Conservation (phyloP, 2,888 invertebrate genomes). For the Nyleta sp. region DNA sequence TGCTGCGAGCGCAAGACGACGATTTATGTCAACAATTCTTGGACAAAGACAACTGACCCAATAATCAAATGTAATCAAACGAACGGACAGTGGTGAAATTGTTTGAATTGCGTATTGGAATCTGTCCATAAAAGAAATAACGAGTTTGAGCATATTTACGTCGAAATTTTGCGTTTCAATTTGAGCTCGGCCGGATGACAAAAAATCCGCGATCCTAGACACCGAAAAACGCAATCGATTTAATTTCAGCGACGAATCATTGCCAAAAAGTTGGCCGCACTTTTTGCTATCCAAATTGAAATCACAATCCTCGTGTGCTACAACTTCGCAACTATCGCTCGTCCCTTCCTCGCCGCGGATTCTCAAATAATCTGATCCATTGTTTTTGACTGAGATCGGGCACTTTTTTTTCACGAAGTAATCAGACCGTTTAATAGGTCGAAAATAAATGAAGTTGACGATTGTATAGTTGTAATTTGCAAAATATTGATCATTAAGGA, state of each 20-base stretch:
- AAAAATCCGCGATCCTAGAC: too few species aligned
- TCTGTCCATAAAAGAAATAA: constrained; percentile 25
- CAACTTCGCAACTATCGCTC: constrained; percentile 54
- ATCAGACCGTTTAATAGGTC: not conserved
- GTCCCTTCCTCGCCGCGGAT: constrained; percentile 15
- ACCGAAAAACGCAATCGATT: too few species aligned
- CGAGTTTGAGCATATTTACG: constrained; percentile 10
- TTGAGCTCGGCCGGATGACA: too few species aligned
- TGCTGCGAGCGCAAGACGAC: constrained; percentile 32
- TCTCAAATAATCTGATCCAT: constrained; percentile 52
- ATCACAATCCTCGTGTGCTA: constrained; percentile 58
- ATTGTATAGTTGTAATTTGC: too few species aligned
- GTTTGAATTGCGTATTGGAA: constrained; percentile 19
- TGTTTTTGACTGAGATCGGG: constrained; percentile 28
- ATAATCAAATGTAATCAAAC: constrained; percentile 43
- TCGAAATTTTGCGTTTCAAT: not conserved
- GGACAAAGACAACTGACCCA: constrained; percentile 44
- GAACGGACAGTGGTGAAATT: constrained; percentile 27
- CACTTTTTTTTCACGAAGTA: constrained; percentile 3
- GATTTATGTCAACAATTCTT: constrained; percentile 52
- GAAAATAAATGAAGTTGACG: too few species aligned
- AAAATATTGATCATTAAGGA: too few species aligned
- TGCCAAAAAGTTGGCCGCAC: constrained; percentile 52
- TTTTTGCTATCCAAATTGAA: constrained; percentile 62
- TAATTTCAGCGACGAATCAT: too few species aligned